Evolutionary conservation across 2,113 vertebrate species (phyloP), one percentile per base, ranked within the genome.

Genomic region (Anarhynchus alexandrinus): DNA sequence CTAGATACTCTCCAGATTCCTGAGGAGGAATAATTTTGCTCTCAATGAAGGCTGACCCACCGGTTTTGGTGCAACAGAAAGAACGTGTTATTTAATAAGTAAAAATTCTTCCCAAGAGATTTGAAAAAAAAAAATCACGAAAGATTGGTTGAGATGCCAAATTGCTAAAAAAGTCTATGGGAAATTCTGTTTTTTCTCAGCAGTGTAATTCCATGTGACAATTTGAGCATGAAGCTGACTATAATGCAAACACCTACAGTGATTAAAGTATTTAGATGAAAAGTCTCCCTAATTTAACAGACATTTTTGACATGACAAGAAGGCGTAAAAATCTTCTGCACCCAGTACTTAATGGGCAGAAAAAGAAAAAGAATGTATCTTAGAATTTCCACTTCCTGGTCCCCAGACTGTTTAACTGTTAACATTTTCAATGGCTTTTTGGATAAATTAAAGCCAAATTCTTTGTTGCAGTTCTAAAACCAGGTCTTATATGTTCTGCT

Each of bases 211-310:
- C 70, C 49, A 15, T 91, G 87, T 82, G 61, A 87, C 66, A 90
- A 76, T 76, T 72, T 82, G 15, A 94, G 43, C 36, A 58, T 59
- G 73, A 87, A 78, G 73, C 66, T 90, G 64, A 54, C 79, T 70
- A 12, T 62, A 92, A 83, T 4, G 34, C 76, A 92, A 95, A 93
- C 62, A 73, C 16, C 83, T 89, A 51, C 0, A 29, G 82, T 86
- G 62, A 96, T 70, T 86, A 64, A 83, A 74, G 55, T 76, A 88
- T 86, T 94, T 86, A 73, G 61, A 89, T 65, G 65, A 89, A 92
- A 89, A 84, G 16, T 88, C 72, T 91, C 54, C 59, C 79, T 93
- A 81, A 92, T 90, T 93, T 49, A 86, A 67, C 49, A 78, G 64
- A 70, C 29, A 45, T 65, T 89, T 96, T 36, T 94, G 71, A 86